These are phyloP conservation scores for Alentia gelatinosa DNA, from an alignment of 2,888 invertebrate species.

Conservation along the genomic window DNA sequence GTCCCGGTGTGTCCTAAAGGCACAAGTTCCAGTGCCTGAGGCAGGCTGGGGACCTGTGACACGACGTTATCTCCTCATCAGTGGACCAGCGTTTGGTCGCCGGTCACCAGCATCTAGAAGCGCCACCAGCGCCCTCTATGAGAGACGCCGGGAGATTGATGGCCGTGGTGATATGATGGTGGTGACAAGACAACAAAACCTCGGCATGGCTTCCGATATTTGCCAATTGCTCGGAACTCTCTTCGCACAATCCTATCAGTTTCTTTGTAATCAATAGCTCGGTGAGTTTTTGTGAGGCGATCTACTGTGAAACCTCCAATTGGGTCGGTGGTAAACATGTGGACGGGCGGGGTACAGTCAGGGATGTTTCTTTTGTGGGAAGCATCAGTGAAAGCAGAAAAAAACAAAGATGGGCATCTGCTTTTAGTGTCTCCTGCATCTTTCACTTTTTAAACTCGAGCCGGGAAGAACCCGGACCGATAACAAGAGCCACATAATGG, in stretches of 20 bases:
- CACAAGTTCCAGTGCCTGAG: no score
- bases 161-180: neutral
- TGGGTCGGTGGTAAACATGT: neutral
- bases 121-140: neutral
- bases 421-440: no score
- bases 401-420: no score
- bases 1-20: no score
- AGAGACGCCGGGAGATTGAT: neutral
- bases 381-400: neutral
- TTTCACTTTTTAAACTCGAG: no score
- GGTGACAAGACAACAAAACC: neutral
- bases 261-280: neutral
- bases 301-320: neutral
- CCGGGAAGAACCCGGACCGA: no score
- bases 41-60: neutral
- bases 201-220: neutral
- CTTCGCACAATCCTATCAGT: neutral
- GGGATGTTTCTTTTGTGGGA: neutral
- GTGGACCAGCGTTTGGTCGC: no score
- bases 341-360: neutral
- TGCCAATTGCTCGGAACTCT: neutral
- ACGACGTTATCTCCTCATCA: neutral
- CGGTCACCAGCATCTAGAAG: neutral
- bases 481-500: no score
- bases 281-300: neutral